Conservation (phyloP, 2,888 invertebrate genomes). For the Trachelus iudaicus region DNA sequence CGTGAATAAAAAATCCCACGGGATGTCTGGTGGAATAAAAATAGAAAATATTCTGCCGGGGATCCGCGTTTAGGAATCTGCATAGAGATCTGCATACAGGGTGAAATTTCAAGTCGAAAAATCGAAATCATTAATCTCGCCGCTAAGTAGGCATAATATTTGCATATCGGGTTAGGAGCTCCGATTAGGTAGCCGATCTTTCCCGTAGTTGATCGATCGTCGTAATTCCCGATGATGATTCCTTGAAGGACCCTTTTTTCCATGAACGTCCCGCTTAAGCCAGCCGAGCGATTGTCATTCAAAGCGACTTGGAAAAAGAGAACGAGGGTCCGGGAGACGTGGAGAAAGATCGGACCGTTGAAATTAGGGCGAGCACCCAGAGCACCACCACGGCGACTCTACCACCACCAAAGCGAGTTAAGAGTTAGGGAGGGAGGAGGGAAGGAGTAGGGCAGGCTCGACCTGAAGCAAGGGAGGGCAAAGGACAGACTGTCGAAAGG, state of each 20-base stretch:
- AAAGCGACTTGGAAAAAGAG: conserved; percentile 37
- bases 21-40: too few species aligned
- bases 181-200: conserved; percentile 32
- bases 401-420: conserved; percentile 18
- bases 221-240: conserved; percentile 4
- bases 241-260: too few species aligned
- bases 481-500: not conserved
- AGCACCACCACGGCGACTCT: conserved; percentile 17
- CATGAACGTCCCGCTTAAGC: conserved; percentile 7
- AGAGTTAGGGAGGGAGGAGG: conserved; percentile 19
- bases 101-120: not conserved
- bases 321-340: conserved; percentile 7
- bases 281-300: conserved; percentile 58
- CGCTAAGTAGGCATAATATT: conserved; percentile 60
- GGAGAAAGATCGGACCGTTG: conserved; percentile 54
- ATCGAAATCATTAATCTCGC: conserved; percentile 57
- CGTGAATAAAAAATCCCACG: too few species aligned
- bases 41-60: too few species aligned
- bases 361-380: conserved; percentile 49
- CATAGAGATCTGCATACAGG: too few species aligned
- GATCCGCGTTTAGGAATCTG: too few species aligned
- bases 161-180: conserved; percentile 61
- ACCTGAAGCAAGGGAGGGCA: conserved; percentile 17
- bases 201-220: conserved; percentile 33
- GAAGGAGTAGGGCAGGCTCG: conserved; percentile 12